Evolutionary conservation across 2,113 vertebrate species (phyloP).

Genomic region (Anthoscopus minutus): DNA sequence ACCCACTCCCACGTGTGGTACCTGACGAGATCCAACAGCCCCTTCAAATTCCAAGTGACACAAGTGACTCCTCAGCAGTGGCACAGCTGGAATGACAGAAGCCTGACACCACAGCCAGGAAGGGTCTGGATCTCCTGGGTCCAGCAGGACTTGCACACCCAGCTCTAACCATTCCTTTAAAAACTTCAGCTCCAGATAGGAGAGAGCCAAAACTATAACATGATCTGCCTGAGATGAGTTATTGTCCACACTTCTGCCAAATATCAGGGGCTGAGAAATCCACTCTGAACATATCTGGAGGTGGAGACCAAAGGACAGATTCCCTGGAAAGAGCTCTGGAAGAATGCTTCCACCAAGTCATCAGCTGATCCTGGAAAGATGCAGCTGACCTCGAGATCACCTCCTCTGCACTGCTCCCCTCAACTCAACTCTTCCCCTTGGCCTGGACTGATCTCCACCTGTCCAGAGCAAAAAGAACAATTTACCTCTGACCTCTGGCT

Average conservation of each 20-base stretch:
- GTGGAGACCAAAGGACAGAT: neutral
- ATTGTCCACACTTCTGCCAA: neutral
- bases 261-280: neutral
- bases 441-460: neutral
- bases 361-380: neutral
- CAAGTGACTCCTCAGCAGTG: neutral
- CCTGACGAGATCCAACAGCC: neutral
- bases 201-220: neutral
- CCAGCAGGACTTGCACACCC: neutral
- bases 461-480: neutral
- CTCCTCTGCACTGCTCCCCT: neutral
- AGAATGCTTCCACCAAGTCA: neutral
- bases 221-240: neutral
- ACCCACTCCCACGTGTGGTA: rapidly evolving
- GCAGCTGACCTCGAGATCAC: neutral
- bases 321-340: neutral
- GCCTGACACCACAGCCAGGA: neutral
- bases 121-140: neutral
- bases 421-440: neutral
- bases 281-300: neutral
- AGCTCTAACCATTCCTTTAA: neutral
- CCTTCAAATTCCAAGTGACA: neutral
- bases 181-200: neutral
- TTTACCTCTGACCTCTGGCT: neutral
- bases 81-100: rapidly evolving